Evolutionary conservation across 2,113 vertebrate species (phyloP).

Genomic region (Prionailurus viverrinus): DNA sequence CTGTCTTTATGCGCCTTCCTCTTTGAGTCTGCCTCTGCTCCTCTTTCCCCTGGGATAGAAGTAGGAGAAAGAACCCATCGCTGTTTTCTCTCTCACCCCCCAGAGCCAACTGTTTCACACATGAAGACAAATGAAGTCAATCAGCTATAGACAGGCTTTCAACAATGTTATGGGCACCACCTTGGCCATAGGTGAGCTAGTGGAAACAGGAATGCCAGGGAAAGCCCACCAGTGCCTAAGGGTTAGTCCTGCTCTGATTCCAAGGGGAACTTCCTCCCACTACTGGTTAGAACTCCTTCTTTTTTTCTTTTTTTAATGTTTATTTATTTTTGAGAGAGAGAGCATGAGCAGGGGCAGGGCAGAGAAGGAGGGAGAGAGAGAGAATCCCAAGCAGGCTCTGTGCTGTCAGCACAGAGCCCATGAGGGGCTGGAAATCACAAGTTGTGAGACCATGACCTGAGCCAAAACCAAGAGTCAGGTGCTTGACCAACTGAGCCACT

Average conservation of each 20-base stretch:
- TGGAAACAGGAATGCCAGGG: background rate
- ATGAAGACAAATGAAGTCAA: background rate
- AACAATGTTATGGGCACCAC: conserved; percentile 7
- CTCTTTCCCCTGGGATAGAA: conserved; percentile 14
- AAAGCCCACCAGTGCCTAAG: background rate
- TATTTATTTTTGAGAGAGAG: too few relatives aligned
- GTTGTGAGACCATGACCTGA: too few relatives aligned
- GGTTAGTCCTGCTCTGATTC: background rate
- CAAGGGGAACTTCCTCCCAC: conserved; percentile 75
- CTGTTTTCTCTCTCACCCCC: background rate
- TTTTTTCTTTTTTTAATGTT: too few relatives aligned
- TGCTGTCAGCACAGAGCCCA: too few relatives aligned
- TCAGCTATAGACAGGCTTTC: background rate
- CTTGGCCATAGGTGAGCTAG: background rate
- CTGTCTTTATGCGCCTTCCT: background rate
- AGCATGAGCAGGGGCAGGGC: too few relatives aligned
- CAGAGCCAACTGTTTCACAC: background rate
- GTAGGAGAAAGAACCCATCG: background rate
- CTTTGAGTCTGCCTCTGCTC: background rate
- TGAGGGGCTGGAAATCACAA: too few relatives aligned
- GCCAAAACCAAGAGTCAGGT: too few relatives aligned
- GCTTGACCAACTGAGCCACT: too few relatives aligned
- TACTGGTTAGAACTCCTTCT: conserved; percentile 61
- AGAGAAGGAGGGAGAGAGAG: too few relatives aligned
- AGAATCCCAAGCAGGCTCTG: too few relatives aligned